Percentiles rank a stretch among this genome's conserved stretches.
phyloP scores from a whole-genome alignment of 2,888 invertebrate genomes.

The Tiliacea aurago region DNA sequence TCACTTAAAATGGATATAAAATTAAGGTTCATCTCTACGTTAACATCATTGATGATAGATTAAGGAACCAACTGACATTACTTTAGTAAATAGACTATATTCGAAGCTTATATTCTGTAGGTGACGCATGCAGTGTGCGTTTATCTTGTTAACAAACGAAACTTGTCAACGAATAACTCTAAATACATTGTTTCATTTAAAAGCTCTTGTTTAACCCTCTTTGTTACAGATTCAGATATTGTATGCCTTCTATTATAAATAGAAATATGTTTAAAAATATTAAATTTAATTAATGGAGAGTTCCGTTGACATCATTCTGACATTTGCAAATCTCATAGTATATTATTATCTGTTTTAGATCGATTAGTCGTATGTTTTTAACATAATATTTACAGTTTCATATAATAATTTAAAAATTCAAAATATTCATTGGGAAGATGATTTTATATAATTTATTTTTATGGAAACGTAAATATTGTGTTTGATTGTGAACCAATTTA shows the following conservation, averaged over 20 bases:
- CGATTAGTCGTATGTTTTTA: constrained; percentile 36
- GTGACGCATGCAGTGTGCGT: constrained; percentile 4
- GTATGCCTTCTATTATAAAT: constrained; percentile 30
- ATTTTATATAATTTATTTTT: constrained; percentile 3
- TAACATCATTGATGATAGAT: constrained; percentile 36
- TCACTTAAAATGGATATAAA: constrained; percentile 14
- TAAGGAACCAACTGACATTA: constrained; percentile 51
- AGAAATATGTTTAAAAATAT: constrained; percentile 23
- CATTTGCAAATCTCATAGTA: constrained; percentile 44
- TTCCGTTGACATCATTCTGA: constrained; percentile 28
- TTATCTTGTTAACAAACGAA: constrained; percentile 18
- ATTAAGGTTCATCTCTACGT: constrained; percentile 16
- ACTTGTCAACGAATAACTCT: constrained; percentile 38
- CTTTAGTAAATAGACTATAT: constrained; percentile 29
- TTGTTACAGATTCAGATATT: constrained; percentile 35
- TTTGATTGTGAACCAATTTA: constrained; percentile 35
- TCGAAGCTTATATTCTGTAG: constrained; percentile 21
- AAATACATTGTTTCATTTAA: neutral
- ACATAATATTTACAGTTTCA: constrained; percentile 34
- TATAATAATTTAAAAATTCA: neutral
- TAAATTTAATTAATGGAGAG: constrained; percentile 45
- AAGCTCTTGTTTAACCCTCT: constrained; percentile 6
- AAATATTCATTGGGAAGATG: constrained; percentile 11
- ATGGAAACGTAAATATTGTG: constrained; percentile 32
- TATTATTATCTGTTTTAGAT: constrained; percentile 27